Percentiles rank a stretch among this genome's conserved stretches.
Evolutionary conservation across 2,797 vertebrate genomes (phyloP).

Genomic region (Petrocephalus sullivani): DNA sequence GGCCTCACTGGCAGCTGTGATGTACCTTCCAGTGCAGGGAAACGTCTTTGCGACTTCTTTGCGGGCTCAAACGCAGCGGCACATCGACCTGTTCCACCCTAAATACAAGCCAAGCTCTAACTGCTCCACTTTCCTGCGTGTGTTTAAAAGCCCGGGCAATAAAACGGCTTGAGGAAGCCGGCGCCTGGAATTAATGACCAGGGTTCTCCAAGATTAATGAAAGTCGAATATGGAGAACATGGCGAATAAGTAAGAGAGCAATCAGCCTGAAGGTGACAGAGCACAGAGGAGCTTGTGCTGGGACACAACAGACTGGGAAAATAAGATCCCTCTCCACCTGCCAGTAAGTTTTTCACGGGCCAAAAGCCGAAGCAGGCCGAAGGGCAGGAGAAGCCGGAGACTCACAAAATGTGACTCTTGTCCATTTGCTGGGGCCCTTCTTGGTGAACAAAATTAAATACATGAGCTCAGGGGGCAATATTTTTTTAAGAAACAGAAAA

Average conservation of each 20-base stretch:
- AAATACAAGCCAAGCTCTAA: neutral
- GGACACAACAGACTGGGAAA: neutral
- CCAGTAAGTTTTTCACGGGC: neutral
- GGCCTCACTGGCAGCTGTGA: neutral
- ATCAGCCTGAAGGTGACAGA: neutral
- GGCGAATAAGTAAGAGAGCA: neutral
- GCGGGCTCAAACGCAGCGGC: neutral
- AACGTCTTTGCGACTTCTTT: neutral
- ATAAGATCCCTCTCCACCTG: neutral
- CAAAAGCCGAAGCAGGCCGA: neutral
- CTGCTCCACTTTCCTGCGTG: neutral
- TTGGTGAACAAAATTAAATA: neutral
- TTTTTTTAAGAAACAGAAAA: neutral
- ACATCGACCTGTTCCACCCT: neutral
- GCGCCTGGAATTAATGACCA: neutral
- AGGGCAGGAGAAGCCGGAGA: neutral
- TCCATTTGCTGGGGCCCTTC: neutral
- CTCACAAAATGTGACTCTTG: neutral
- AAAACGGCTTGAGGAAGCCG: neutral
- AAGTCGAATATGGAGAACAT: neutral
- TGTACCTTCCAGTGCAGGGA: neutral
- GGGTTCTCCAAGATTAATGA: neutral
- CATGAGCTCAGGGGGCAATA: constrained; percentile 12
- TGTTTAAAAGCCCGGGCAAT: neutral
- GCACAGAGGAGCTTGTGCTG: neutral